Conservation (phyloP, 2,797 vertebrate species). For the Lutjanus argentimaculatus region DNA sequence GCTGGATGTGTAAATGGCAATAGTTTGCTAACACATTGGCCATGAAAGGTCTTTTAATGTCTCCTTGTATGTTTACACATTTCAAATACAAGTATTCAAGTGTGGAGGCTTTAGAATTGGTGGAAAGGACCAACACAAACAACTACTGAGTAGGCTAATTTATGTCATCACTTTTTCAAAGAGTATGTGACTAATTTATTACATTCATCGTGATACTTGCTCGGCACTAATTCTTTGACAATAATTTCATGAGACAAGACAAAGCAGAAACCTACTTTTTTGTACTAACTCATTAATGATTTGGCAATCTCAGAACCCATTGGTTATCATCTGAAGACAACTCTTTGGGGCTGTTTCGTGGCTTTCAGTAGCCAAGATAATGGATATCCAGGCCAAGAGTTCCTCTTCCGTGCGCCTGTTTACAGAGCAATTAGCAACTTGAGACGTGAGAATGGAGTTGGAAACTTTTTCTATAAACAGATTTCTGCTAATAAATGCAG, state of each 20-base stretch:
- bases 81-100: not conserved
- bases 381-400: no score
- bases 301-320: no score
- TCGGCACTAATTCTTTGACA: not conserved
- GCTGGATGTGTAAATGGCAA: not conserved
- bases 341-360: no score
- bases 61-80: not conserved
- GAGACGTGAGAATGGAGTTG: no score
- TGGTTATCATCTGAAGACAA: no score
- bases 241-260: not conserved
- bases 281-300: no score
- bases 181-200: not conserved
- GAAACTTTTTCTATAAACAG: no score
- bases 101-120: not conserved
- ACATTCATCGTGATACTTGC: not conserved
- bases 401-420: no score
- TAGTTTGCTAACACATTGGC: not conserved
- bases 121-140: not conserved
- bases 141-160: not conserved
- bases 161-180: not conserved
- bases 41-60: not conserved
- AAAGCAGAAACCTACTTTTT: not conserved
- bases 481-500: no score
- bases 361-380: no score
- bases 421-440: no score